A percentile compares a stretch with the other conserved stretches of the same genome.
phyloP scores from a whole-genome alignment of 2,888 invertebrate genomes.

The Platerodrilus igneus region DNA sequence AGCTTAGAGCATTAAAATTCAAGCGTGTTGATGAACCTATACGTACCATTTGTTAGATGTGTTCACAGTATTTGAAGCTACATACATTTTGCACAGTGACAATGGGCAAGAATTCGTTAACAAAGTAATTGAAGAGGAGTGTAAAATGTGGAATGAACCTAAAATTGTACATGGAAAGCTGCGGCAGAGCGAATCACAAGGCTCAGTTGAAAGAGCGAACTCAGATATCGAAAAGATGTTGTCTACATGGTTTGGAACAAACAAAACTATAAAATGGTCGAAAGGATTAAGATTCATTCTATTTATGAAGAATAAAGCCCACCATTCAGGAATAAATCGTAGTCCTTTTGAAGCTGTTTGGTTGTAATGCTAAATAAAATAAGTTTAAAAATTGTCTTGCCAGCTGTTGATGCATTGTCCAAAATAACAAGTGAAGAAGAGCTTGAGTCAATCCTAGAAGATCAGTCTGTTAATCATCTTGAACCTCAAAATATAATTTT shows the following conservation, averaged over 20 bases:
- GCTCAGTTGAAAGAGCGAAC: slow-evolving; percentile 38
- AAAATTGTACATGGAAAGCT: slow-evolving; percentile 29
- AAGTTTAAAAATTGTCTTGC: too few species aligned
- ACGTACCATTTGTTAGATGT: too few species aligned
- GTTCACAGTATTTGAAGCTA: too few species aligned
- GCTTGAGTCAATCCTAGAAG: not conserved
- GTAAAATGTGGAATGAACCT: slow-evolving; percentile 15
- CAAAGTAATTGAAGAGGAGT: slow-evolving; percentile 10
- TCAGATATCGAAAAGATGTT: slow-evolving; percentile 41
- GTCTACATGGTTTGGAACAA: slow-evolving; percentile 39
- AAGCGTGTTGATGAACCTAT: too few species aligned
- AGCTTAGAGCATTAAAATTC: too few species aligned
- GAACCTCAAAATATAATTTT: not conserved
- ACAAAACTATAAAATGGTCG: slow-evolving; percentile 40
- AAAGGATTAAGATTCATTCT: slow-evolving; percentile 43
- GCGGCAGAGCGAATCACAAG: slow-evolving; percentile 31
- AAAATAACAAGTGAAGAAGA: not conserved
- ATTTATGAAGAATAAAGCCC: slow-evolving; percentile 43
- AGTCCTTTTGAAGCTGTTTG: slow-evolving; percentile 41
- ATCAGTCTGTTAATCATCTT: too few species aligned
- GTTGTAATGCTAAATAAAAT: too few species aligned
- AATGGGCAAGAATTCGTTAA: too few species aligned
- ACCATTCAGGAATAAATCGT: slow-evolving; percentile 39
- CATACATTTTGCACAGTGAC: too few species aligned
- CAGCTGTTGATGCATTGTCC: not conserved